Percentiles rank a stretch among this genome's conserved stretches.
Evolutionary conservation across 2,113 vertebrate species (phyloP).

Genomic region (Paracanthobrama guichenoti): DNA sequence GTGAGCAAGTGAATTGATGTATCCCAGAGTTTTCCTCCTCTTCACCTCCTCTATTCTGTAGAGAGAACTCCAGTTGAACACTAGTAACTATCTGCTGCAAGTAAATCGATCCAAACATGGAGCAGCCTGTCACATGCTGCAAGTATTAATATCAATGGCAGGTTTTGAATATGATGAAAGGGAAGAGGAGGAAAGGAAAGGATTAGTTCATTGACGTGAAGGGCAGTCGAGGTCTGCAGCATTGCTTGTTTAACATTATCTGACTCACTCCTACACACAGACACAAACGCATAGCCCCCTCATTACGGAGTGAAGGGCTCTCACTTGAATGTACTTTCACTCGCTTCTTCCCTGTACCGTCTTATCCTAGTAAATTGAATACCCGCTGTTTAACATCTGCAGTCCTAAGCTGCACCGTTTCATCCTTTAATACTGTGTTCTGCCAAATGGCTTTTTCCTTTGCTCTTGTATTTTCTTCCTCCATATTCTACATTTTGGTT

Average conservation of each 20-base stretch:
- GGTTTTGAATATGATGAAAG: conserved; percentile 11
- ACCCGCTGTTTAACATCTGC: not conserved
- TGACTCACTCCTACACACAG: conserved; percentile 15
- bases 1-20: not conserved
- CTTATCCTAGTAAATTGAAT: conserved; percentile 21
- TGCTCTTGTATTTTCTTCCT: not conserved
- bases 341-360: not conserved
- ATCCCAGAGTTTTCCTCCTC: conserved; percentile 25
- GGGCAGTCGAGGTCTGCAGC: not conserved
- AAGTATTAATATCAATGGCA: conserved; percentile 23
- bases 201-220: not conserved
- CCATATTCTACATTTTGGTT: not conserved
- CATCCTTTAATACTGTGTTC: not conserved
- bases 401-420: not conserved
- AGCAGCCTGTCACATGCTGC: not conserved
- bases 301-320: not conserved
- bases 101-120: conserved; percentile 1
- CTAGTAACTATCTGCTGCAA: conserved; percentile 46
- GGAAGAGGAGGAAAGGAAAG: not conserved
- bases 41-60: conserved; percentile 25
- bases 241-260: not conserved
- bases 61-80: conserved; percentile 41
- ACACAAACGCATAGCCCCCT: not conserved
- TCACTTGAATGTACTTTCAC: conserved; percentile 48
- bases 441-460: conserved; percentile 12